phyloP scores from a whole-genome alignment of 2,113 vertebrate genomes.

The Pseudonaja textilis region DNA sequence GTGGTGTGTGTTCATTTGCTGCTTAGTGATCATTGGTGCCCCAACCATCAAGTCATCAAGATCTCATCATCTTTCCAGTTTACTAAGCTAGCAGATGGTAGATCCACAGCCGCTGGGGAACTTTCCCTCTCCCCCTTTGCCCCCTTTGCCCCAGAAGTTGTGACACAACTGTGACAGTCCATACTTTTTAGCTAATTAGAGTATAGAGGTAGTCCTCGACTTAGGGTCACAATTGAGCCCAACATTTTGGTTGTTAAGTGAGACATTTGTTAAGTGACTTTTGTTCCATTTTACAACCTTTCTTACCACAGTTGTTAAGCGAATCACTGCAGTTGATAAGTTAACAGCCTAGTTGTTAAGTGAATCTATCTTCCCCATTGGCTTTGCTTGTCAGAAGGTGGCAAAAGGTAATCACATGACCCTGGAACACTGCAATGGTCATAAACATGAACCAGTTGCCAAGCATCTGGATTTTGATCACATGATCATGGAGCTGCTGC shows the following conservation, averaged over 20 bases:
- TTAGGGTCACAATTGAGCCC: background rate
- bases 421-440: background rate
- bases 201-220: background rate
- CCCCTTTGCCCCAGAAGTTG: background rate
- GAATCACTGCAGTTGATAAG: background rate
- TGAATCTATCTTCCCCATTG: background rate
- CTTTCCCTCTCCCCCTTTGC: background rate
- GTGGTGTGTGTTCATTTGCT: background rate
- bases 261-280: background rate
- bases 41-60: background rate
- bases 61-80: background rate
- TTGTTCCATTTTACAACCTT: background rate
- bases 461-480: background rate
- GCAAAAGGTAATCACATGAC: background rate
- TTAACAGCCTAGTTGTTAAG: background rate
- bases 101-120: background rate
- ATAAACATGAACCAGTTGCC: background rate
- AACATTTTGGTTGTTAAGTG: background rate
- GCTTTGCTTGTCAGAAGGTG: background rate
- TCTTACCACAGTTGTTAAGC: background rate
- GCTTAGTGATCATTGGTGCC: background rate
- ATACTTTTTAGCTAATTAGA: background rate
- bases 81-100: background rate
- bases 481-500: background rate
- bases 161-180: background rate